phyloP scores from a whole-genome alignment of 2,888 invertebrate species.

The Autographa pulchrina region DNA sequence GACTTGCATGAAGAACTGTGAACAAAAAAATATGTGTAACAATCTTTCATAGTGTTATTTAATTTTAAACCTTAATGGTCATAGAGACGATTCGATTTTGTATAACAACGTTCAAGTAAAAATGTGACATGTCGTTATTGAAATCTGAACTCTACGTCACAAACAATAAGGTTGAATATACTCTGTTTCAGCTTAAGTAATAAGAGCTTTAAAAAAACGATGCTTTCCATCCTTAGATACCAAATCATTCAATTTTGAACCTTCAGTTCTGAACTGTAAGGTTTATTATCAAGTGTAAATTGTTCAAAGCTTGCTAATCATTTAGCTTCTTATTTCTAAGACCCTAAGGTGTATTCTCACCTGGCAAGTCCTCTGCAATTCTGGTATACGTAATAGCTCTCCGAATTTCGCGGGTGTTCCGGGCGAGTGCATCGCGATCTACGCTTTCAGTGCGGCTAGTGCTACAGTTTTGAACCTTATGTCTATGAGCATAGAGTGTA shows the following conservation, averaged over 20 bases:
- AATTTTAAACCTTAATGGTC: not conserved
- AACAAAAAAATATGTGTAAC: conserved; percentile 16
- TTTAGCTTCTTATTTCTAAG: not conserved
- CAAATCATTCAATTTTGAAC: too few species aligned
- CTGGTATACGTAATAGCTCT: conserved; percentile 97
- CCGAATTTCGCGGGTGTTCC: conserved; percentile 98
- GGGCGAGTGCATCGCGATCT: conserved; percentile 97
- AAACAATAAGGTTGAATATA: too few species aligned
- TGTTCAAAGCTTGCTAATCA: too few species aligned
- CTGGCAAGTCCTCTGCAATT: conserved; percentile 98
- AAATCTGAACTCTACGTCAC: too few species aligned
- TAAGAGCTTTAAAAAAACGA: too few species aligned
- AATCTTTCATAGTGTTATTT: not conserved
- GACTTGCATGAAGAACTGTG: conserved; percentile 91
- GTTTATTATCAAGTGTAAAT: too few species aligned
- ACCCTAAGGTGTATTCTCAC: conserved; percentile 77
- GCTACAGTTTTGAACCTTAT: conserved; percentile 82
- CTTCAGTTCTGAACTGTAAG: too few species aligned
- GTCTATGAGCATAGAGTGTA: not conserved
- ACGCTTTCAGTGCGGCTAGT: conserved; percentile 96
- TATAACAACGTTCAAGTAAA: not conserved
- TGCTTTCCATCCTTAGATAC: too few species aligned
- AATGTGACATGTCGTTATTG: too few species aligned
- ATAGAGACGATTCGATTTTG: not conserved
- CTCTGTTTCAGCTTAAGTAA: too few species aligned